These are phyloP conservation scores for Elaphurus davidianus DNA, from an alignment of 2,113 vertebrate genomes.

Conservation along the genomic window DNA sequence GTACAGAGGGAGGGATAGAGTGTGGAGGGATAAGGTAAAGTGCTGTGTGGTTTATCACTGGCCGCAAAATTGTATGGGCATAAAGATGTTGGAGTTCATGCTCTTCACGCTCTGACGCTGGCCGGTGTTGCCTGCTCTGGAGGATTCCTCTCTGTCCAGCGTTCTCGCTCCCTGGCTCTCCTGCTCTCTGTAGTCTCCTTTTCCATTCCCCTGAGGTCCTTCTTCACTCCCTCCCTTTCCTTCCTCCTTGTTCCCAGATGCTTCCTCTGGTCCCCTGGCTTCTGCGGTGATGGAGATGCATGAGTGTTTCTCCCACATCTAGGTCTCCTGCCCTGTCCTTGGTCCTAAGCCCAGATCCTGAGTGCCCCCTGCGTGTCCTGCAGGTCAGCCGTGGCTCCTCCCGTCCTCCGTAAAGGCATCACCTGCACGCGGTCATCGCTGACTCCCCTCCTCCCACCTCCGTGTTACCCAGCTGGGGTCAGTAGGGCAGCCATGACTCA, in stretches of 20 bases:
- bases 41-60: background rate
- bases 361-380: background rate
- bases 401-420: accelerated
- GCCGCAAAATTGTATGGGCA: background rate
- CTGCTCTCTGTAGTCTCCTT: background rate
- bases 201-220: background rate
- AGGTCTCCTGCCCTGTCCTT: background rate
- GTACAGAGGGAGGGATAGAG: background rate
- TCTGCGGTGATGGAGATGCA: background rate
- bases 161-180: background rate
- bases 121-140: accelerated
- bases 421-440: background rate
- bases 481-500: background rate
- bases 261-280: background rate
- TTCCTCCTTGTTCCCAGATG: background rate
- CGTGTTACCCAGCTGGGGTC: accelerated
- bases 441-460: background rate
- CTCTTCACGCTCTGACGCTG: accelerated
- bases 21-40: no score
- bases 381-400: background rate
- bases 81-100: background rate
- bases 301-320: background rate
- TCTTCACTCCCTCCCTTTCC: background rate
- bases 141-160: background rate
- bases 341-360: background rate